Evolutionary conservation across 2,888 invertebrate species (phyloP).

Genomic region (Eilema griseolum): DNA sequence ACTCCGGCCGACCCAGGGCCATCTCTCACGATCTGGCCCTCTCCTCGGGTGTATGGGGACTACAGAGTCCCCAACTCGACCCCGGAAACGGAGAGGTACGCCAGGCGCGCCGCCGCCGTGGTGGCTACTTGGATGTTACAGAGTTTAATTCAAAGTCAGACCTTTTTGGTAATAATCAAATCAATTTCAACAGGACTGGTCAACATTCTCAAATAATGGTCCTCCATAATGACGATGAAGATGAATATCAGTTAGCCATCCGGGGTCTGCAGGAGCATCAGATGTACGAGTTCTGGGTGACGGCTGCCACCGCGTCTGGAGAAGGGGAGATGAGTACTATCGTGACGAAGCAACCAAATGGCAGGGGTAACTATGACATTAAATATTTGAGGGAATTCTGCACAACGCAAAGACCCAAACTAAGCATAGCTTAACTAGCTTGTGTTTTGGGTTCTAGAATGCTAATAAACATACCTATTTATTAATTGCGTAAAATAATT

Average conservation of each 20-base stretch:
- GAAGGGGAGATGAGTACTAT: conserved; percentile 92
- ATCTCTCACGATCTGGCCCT: too few relatives aligned
- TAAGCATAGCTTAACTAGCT: too few relatives aligned
- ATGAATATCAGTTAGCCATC: conserved; percentile 86
- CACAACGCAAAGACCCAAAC: too few relatives aligned
- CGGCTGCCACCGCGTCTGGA: conserved; percentile 90
- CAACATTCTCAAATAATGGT: conserved; percentile 74
- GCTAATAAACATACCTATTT: too few relatives aligned
- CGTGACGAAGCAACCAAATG: conserved; percentile 90
- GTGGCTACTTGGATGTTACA: not conserved
- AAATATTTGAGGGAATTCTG: not conserved
- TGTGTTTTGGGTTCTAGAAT: too few relatives aligned
- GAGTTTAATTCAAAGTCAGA: not conserved
- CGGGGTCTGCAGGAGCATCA: conserved; percentile 90
- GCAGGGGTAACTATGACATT: conserved; percentile 84
- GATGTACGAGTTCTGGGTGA: conserved; percentile 95
- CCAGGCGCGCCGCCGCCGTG: too few relatives aligned
- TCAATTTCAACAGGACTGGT: conserved; percentile 65
- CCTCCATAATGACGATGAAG: conserved; percentile 61
- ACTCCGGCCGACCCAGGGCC: too few relatives aligned
- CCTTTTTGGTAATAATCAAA: not conserved
- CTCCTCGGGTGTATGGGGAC: too few relatives aligned
- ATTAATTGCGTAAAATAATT: too few relatives aligned
- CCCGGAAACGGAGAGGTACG: too few relatives aligned
- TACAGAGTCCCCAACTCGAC: too few relatives aligned